These are phyloP conservation scores for Parus major DNA, from an alignment of 2,113 vertebrate genomes.

Conservation along the genomic window DNA sequence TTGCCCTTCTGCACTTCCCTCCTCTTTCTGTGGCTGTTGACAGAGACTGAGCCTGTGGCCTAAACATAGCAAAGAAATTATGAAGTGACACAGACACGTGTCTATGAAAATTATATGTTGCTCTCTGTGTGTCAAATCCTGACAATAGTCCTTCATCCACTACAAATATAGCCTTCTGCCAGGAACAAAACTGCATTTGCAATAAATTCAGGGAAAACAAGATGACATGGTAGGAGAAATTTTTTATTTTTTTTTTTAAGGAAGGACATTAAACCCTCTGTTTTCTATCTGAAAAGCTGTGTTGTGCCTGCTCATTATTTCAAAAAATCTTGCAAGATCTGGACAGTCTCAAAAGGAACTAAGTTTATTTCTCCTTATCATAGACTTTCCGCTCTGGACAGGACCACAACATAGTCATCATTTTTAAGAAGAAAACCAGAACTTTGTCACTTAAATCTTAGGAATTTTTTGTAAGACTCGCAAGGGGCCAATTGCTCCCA, in stretches of 20 bases:
- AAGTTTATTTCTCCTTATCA: background rate
- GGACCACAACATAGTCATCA: background rate
- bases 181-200: background rate
- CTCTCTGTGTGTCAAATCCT: background rate
- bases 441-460: background rate
- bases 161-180: background rate
- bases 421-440: background rate
- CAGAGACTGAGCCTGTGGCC: background rate
- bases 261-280: background rate
- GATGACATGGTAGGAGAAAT: background rate
- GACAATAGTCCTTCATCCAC: background rate
- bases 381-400: background rate
- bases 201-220: background rate
- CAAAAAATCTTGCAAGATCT: background rate
- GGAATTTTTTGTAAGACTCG: background rate
- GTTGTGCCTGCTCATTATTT: background rate
- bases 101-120: background rate
- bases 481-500: background rate
- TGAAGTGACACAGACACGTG: fast-evolving
- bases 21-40: background rate
- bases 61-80: background rate
- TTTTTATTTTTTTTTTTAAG: background rate
- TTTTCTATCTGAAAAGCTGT: background rate
- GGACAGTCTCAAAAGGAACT: background rate
- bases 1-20: background rate